Base-by-base conservation (phyloP, 2,113 vertebrate genomes). In the Leucoraja erinaceus region DNA sequence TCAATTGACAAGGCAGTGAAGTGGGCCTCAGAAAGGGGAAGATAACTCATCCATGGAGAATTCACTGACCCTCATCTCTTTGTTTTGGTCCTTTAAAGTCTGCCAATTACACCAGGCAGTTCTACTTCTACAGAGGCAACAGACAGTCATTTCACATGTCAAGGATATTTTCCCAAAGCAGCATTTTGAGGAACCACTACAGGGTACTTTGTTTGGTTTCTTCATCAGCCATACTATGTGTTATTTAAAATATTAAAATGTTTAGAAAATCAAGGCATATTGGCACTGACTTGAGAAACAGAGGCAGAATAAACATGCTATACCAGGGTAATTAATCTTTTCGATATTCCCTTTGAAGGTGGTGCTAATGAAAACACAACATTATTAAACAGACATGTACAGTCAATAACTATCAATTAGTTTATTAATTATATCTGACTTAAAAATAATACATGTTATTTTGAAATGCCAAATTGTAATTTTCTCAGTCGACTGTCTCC, bases 1-100 rank as follows among this genome's bases (percentile, higher is more conserved):
- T 91, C 90, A 91, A 72, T 68, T 91, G 90, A 88, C 83, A 88
- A 63, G 83, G 83, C 83, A 88, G 83, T 88, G 83, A 91, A 91
- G 20, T 91, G 90, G 90, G 90, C 90, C 90, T 91, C 90, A 72
- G 66, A 91, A 72, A 91, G 90, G 90, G 90, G 68, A 91, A 72
- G 90, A 54, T 91, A 91, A 91, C 90, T 91, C 90, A 91, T 91
- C 90, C 90, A 91, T 91, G 90, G 90, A 91, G 90, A 91, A 91
- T 91, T 91, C 90, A 91, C 72, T 91, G 90, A 91, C 90, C 90
- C 90, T 91, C 90, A 91, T 91, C 90, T 72, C 90, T 72, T 91
- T 91, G 66, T 91, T 91, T 91, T 91, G 66, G 90, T 74, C 66
- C 68, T 91, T 91, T 91, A 91, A 72, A 91, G 90, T 72, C 90